Evolutionary conservation across 2,797 vertebrate species (phyloP).

Genomic region (Megalops cyprinoides): DNA sequence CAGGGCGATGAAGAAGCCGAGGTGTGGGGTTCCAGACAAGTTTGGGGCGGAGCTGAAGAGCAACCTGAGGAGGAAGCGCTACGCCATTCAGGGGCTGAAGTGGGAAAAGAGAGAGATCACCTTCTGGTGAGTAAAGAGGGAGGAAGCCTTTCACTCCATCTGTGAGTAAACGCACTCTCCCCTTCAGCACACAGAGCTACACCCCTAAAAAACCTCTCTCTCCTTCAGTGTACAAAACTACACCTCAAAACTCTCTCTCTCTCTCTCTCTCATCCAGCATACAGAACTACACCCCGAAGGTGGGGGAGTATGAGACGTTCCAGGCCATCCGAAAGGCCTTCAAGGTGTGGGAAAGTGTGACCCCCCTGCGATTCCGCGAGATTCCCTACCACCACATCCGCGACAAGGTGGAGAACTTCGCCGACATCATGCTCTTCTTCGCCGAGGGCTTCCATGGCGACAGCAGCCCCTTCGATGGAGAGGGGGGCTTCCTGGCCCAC

Average conservation of each 20-base stretch:
- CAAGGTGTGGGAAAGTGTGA: constrained; percentile 83
- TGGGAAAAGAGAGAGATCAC: constrained; percentile 86
- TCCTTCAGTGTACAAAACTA: neutral
- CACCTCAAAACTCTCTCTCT: neutral
- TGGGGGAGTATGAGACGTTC: constrained; percentile 84
- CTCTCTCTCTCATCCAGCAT: constrained; percentile 72
- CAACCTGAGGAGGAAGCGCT: constrained; percentile 88
- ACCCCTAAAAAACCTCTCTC: neutral
- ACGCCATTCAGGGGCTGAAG: constrained; percentile 87
- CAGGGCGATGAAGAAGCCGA: constrained; percentile 87
- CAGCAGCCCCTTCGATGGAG: constrained; percentile 90
- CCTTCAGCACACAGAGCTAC: neutral
- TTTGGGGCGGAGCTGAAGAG: constrained; percentile 90
- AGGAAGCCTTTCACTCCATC: neutral
- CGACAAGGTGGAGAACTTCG: constrained; percentile 81
- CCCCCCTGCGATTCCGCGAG: constrained; percentile 84
- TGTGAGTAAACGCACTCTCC: neutral
- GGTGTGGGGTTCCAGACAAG: constrained; percentile 92
- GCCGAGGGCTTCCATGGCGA: constrained; percentile 91
- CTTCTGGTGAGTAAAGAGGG: constrained; percentile 78
- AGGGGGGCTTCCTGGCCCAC: constrained; percentile 90
- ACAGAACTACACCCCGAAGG: constrained; percentile 93
- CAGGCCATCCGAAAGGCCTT: constrained; percentile 88
- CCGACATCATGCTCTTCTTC: constrained; percentile 93
- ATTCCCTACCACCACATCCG: constrained; percentile 84